phyloP scores from a whole-genome alignment of 92 coral and sea anemone genomes.

The Paramuricea clavata region DNA sequence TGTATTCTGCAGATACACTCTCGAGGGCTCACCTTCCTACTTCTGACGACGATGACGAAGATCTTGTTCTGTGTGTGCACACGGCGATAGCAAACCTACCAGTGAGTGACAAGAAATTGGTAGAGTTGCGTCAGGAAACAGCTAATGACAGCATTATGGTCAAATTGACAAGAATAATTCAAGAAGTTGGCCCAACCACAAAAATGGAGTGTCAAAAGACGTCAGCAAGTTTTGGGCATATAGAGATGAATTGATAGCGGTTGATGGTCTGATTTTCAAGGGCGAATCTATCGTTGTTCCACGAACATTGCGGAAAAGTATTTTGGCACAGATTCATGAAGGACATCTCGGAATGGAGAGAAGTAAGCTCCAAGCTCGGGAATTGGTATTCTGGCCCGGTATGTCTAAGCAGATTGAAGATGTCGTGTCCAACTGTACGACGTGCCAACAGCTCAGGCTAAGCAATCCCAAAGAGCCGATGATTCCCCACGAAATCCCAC shows the following conservation, averaged over 20 bases:
- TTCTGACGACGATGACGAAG: no score
- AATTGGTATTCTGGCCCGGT: conserved; percentile 46
- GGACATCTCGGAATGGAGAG: conserved; percentile 42
- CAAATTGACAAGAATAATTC: no score
- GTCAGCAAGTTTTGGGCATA: conserved; percentile 29
- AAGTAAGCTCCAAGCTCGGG: conserved; percentile 31
- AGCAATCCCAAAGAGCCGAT: conserved; percentile 29
- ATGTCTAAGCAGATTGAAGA: conserved; percentile 46
- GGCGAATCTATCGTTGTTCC: conserved; percentile 29
- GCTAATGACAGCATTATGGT: no score
- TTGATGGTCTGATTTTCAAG: conserved; percentile 20
- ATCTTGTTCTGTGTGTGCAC: no score
- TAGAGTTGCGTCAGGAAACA: no score
- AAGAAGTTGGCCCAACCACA: conserved; percentile 31
- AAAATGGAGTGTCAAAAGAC: background rate
- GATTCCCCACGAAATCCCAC: conserved; percentile 25
- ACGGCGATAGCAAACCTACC: no score
- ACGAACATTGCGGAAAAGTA: conserved; percentile 3
- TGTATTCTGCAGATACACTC: background rate
- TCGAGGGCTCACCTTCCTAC: background rate
- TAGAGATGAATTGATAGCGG: conserved; percentile 17
- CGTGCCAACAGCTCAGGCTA: conserved; percentile 20
- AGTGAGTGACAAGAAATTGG: no score
- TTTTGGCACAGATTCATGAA: conserved; percentile 29
- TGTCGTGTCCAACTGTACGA: conserved; percentile 27